Conservation (phyloP, 2,797 vertebrate genomes). For the Gambusia yucatana region DNA sequence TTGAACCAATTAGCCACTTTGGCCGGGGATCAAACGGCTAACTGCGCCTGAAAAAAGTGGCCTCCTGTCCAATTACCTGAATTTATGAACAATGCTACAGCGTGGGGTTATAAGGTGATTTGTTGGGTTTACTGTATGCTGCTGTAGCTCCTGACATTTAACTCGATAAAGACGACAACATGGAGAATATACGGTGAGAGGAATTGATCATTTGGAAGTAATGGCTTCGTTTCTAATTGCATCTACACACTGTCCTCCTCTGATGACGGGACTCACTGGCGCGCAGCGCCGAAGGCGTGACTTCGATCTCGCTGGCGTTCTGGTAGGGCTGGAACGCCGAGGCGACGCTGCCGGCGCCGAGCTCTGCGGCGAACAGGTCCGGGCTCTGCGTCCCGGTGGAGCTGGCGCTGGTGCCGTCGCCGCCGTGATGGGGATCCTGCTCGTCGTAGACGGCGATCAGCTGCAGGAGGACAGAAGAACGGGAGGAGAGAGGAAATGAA, state of each 20-base stretch:
- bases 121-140: constrained; percentile 49
- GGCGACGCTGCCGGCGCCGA: constrained; percentile 80
- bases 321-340: constrained; percentile 95
- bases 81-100: constrained; percentile 49
- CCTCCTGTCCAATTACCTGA: constrained; percentile 66
- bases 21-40: constrained; percentile 58
- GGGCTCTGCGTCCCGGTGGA: constrained; percentile 97
- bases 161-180: constrained; percentile 23
- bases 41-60: constrained; percentile 34
- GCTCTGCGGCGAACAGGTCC: constrained; percentile 90
- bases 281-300: constrained; percentile 93
- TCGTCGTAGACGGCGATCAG: constrained; percentile 95
- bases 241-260: not conserved
- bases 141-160: constrained; percentile 32
- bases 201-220: not conserved
- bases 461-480: constrained; percentile 67
- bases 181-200: not conserved
- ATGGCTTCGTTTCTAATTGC: constrained; percentile 2
- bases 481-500: not conserved
- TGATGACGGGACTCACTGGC: constrained; percentile 85
- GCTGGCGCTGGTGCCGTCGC: constrained; percentile 96
- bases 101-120: constrained; percentile 44
- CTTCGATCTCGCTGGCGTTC: constrained; percentile 94
- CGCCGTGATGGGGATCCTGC: constrained; percentile 96
- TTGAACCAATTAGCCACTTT: constrained; percentile 68